These are phyloP conservation scores for Lasioglossum calceatum DNA, from an alignment of 2,888 invertebrate species.

Conservation along the genomic window DNA sequence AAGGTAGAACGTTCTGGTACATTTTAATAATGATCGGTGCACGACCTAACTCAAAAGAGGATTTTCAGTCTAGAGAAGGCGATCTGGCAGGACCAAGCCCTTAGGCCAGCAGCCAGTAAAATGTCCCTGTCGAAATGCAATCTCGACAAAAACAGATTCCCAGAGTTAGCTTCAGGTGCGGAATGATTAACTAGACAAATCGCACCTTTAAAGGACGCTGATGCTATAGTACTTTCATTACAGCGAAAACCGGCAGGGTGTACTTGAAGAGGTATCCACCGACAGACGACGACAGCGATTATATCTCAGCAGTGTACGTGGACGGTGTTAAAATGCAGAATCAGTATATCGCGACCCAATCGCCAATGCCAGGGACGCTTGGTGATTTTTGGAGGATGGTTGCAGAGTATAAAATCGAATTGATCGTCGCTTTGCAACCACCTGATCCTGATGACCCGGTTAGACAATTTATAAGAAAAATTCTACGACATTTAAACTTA, in stretches of 20 bases:
- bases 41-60: background rate
- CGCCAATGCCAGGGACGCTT: conserved; percentile 84
- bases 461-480: background rate
- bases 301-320: conserved; percentile 84
- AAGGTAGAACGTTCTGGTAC: conserved; percentile 72
- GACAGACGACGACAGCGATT: conserved; percentile 82
- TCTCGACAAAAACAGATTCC: conserved; percentile 82
- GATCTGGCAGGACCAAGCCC: conserved; percentile 83
- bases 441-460: conserved; percentile 81
- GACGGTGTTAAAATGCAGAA: conserved; percentile 81
- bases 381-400: conserved; percentile 85
- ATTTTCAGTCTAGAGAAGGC: conserved; percentile 77
- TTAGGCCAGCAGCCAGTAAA: conserved; percentile 72
- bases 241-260: conserved; percentile 75
- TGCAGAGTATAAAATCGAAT: conserved; percentile 80
- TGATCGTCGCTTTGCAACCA: conserved; percentile 83
- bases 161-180: conserved; percentile 82
- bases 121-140: conserved; percentile 69
- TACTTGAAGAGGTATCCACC: conserved; percentile 81
- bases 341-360: conserved; percentile 84
- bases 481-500: conserved; percentile 40
- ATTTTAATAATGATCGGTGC: background rate
- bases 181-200: background rate
- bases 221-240: background rate
- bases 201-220: background rate